Conservation (phyloP, 2,888 invertebrate genomes). For the Atethmia centrago region DNA sequence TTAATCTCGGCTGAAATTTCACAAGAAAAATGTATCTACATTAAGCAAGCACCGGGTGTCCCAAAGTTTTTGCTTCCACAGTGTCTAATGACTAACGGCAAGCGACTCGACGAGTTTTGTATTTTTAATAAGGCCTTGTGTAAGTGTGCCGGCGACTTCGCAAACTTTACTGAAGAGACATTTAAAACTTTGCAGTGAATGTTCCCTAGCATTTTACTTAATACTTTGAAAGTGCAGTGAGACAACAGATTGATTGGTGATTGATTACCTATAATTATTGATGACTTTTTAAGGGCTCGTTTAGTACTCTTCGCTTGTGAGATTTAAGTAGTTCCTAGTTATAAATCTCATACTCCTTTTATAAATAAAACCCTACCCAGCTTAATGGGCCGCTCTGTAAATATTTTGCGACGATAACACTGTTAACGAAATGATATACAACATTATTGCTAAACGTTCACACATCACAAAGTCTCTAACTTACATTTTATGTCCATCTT, state of each 20-base stretch:
- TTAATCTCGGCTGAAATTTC: conserved; percentile 72
- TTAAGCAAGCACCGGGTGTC: conserved; percentile 69
- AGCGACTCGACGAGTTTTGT: conserved; percentile 75
- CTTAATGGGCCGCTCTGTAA: not conserved
- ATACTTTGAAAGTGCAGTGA: conserved; percentile 45
- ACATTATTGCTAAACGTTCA: conserved; percentile 14
- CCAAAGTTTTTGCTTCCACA: conserved; percentile 72
- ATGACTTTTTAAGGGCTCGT: not conserved
- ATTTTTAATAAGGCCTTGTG: conserved; percentile 81
- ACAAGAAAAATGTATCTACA: conserved; percentile 72
- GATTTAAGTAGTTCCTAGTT: not conserved
- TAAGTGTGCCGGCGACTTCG: conserved; percentile 67
- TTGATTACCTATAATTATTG: conserved; percentile 7
- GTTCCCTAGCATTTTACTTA: conserved; percentile 52
- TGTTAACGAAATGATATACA: not conserved
- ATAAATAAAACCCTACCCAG: not conserved
- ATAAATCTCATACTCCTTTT: not conserved
- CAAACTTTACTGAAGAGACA: conserved; percentile 61
- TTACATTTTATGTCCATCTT: not conserved
- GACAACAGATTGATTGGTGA: conserved; percentile 21
- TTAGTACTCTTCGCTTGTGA: not conserved
- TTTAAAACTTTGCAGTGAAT: conserved; percentile 62
- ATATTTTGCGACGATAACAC: not conserved
- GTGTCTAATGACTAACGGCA: conserved; percentile 77
- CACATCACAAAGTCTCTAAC: conserved; percentile 7